Base-by-base conservation (phyloP, 2,113 vertebrate species). In the Lasiurus cinereus region DNA sequence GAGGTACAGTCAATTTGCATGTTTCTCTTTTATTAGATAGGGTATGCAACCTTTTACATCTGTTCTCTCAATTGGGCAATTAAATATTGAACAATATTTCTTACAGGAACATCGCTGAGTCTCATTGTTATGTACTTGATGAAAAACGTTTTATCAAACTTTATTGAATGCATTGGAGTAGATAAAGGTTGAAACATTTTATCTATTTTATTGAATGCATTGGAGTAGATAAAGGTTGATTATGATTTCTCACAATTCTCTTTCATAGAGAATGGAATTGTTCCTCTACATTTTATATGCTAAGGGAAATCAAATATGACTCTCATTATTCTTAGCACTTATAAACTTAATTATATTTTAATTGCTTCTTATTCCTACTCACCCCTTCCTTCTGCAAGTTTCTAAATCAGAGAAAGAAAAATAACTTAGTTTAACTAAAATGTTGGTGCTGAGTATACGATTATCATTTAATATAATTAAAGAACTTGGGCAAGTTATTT, bases 161-260 rank as follows among this genome's bases (percentile, higher is more conserved):
- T 94, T 78, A 78, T 66, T 74, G 72, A 94, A 92, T 97, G 96
- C 95, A 94, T 96, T 93, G 80, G 87, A 96, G 36, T 92, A 97
- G 83, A 87, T 95, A 96, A 97, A 98, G 82, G 95, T 97, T 98
- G 96, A 97, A 39, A 85, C 92, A 98, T 97, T 97, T 97, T 97
- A 82, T 93, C 94, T 94, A 67, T 67, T 96, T 94, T 78, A 78
- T 66, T 74, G 72, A 94, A 92, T 97, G 96, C 95, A 94, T 96
- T 93, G 80, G 87, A 96, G 36, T 92, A 97, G 83, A 87, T 95
- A 96, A 97, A 98, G 82, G 95, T 97, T 98, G 96, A 97, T 97
- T 95, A 96, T 83, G 56, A 95, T 94, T 98, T 96, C 89, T 78
- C 11, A 97, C 90, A 96, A 96, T 92, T 86, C 29, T 96, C 73